phyloP scores from a whole-genome alignment of 2,888 invertebrate genomes.

The Cotesia congregata region DNA sequence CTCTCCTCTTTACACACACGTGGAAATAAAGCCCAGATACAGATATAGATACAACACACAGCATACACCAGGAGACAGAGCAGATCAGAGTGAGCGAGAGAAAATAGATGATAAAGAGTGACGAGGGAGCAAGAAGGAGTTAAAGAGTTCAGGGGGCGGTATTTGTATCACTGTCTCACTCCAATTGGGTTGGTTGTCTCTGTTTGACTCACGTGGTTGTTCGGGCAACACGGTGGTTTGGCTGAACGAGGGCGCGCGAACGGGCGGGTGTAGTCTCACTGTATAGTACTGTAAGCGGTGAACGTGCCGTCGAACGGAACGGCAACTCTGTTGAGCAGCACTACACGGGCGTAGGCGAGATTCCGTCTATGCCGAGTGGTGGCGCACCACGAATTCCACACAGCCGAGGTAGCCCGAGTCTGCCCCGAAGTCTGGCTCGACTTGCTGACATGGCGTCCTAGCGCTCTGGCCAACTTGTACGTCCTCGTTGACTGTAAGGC shows the following conservation, averaged over 20 bases:
- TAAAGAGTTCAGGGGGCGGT: conserved; percentile 17
- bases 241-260: conserved; percentile 64
- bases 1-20: conserved; percentile 14
- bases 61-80: conserved; percentile 12
- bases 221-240: conserved; percentile 52
- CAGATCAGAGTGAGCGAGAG: conserved; percentile 34
- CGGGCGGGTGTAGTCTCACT: conserved; percentile 51
- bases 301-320: conserved; percentile 60
- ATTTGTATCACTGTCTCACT: conserved; percentile 2
- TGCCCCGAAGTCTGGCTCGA: conserved; percentile 47
- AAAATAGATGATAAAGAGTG: conserved; percentile 19
- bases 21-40: background rate
- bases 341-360: conserved; percentile 64
- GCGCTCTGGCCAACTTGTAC: conserved; percentile 50
- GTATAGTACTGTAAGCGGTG: conserved; percentile 52
- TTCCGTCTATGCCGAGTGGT: conserved; percentile 63
- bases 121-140: conserved; percentile 13
- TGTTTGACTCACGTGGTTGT: background rate
- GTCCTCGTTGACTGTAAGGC: conserved; percentile 34
- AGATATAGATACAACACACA: background rate
- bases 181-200: background rate
- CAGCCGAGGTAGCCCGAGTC: conserved; percentile 33
- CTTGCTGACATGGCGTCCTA: conserved; percentile 70
- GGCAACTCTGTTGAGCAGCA: conserved; percentile 19
- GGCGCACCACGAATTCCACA: conserved; percentile 58